These are phyloP conservation scores for Mythimna pallens DNA, from an alignment of 2,888 invertebrate species.

Conservation along the genomic window DNA sequence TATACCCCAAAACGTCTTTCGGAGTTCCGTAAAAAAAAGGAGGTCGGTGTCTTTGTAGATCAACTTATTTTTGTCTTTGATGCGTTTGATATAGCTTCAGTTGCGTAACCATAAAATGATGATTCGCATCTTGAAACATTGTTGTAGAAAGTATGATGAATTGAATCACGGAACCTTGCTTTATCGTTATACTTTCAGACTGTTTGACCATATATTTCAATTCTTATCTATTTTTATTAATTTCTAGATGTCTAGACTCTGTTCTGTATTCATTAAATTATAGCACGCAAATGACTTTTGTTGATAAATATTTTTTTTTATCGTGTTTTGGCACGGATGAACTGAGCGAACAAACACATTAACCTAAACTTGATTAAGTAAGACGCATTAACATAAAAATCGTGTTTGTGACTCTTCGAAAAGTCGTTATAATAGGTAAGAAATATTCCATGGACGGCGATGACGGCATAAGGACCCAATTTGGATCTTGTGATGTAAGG, in stretches of 20 bases:
- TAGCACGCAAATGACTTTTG: neutral
- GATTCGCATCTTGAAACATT: slow-evolving; percentile 34
- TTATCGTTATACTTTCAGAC: slow-evolving; percentile 32
- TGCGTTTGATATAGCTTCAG: slow-evolving; percentile 28
- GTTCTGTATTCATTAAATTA: slow-evolving; percentile 11
- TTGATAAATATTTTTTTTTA: slow-evolving; percentile 16
- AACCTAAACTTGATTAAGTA: slow-evolving; percentile 37
- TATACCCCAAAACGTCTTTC: slow-evolving; percentile 25
- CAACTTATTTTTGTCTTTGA: slow-evolving; percentile 29
- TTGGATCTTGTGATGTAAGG: slow-evolving; percentile 18
- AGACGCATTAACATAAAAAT: slow-evolving; percentile 27
- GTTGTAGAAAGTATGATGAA: slow-evolving; percentile 52
- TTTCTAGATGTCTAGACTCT: slow-evolving; percentile 31
- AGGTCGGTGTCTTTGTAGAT: slow-evolving; percentile 36
- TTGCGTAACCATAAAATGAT: slow-evolving; percentile 37
- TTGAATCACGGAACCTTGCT: slow-evolving; percentile 27
- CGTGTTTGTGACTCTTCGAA: slow-evolving; percentile 23
- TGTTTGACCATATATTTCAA: slow-evolving; percentile 17
- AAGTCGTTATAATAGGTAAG: slow-evolving; percentile 20
- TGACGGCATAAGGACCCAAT: slow-evolving; percentile 29
- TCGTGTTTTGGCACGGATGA: slow-evolving; percentile 1
- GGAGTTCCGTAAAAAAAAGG: slow-evolving; percentile 35
- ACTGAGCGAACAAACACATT: slow-evolving; percentile 27
- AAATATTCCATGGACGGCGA: slow-evolving; percentile 14
- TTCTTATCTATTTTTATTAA: slow-evolving; percentile 37